A percentile compares a stretch with the other conserved stretches of the same genome.
Conservation (phyloP, 2,888 invertebrate species). For the Coecobrya sp. region DNA sequence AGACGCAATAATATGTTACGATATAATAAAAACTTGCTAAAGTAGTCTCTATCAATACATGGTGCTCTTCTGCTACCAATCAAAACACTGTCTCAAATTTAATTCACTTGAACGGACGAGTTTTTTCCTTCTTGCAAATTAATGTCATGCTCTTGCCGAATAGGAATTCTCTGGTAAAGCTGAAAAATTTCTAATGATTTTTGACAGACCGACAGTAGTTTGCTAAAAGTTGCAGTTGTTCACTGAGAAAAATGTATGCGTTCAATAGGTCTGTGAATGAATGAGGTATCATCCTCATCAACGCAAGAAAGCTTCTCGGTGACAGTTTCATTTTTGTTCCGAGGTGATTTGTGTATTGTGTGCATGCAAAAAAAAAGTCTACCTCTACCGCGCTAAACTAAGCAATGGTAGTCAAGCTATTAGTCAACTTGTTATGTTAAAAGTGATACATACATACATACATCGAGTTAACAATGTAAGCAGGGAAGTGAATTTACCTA, state of each 20-base stretch:
- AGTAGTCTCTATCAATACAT: background rate
- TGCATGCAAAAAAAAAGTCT: constrained; percentile 60
- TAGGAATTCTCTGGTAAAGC: background rate
- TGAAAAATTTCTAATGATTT: background rate
- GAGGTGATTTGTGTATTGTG: constrained; percentile 52
- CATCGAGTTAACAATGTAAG: constrained; percentile 18
- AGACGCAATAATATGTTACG: constrained; percentile 6
- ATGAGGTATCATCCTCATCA: constrained; percentile 59
- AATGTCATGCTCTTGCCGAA: background rate
- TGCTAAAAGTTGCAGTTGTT: background rate
- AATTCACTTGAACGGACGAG: background rate
- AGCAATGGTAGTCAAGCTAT: constrained; percentile 35
- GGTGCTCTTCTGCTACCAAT: background rate
- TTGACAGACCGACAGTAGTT: background rate
- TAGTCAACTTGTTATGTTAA: constrained; percentile 56
- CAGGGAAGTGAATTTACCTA: constrained; percentile 54
- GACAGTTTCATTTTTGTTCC: constrained; percentile 70
- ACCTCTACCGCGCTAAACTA: background rate
- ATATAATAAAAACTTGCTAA: constrained; percentile 43
- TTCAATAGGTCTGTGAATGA: background rate
- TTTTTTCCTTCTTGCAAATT: constrained; percentile 3
- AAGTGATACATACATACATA: background rate
- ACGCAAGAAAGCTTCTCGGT: constrained; percentile 32
- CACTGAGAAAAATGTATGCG: background rate
- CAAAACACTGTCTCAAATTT: constrained; percentile 27